phyloP scores from a whole-genome alignment of 2,113 vertebrate species.

The Porphyrio hochstetteri region DNA sequence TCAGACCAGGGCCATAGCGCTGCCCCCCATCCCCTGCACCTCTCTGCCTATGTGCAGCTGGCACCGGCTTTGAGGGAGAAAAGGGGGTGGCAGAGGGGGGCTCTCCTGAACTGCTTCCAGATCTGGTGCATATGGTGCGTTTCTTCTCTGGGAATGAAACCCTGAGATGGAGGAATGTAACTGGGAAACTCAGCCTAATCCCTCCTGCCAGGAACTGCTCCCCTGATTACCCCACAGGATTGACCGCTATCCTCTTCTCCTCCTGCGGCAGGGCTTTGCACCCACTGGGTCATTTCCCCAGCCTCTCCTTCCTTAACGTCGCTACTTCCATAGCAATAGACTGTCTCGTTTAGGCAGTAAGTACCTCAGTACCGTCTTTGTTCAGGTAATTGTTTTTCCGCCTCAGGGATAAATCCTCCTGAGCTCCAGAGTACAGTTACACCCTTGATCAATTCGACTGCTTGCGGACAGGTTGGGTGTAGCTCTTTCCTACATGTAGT shows the following conservation, averaged over 20 bases:
- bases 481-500: not conserved
- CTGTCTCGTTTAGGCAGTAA: slow-evolving; percentile 5
- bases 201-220: not conserved
- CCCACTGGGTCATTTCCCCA: not conserved
- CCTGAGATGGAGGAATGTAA: slow-evolving; percentile 37
- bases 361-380: slow-evolving; percentile 13
- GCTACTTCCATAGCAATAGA: slow-evolving; percentile 9
- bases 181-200: slow-evolving; percentile 18
- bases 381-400: slow-evolving; percentile 27
- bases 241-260: not conserved
- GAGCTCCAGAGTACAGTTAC: not conserved
- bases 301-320: not conserved
- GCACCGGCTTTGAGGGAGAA: not conserved
- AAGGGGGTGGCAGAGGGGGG: not conserved
- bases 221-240: not conserved
- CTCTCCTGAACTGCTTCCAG: slow-evolving; percentile 25
- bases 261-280: not conserved
- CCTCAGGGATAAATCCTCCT: slow-evolving; percentile 22
- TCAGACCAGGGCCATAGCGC: not conserved
- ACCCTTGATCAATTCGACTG: not conserved
- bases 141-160: slow-evolving; percentile 34
- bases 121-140: slow-evolving; percentile 12
- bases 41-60: not conserved
- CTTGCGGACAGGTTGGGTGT: not conserved
- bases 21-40: not conserved